A percentile compares a stretch with the other conserved stretches of the same genome.
Conservation (phyloP, 2,797 vertebrate genomes). For the Cyclura pinguis region DNA sequence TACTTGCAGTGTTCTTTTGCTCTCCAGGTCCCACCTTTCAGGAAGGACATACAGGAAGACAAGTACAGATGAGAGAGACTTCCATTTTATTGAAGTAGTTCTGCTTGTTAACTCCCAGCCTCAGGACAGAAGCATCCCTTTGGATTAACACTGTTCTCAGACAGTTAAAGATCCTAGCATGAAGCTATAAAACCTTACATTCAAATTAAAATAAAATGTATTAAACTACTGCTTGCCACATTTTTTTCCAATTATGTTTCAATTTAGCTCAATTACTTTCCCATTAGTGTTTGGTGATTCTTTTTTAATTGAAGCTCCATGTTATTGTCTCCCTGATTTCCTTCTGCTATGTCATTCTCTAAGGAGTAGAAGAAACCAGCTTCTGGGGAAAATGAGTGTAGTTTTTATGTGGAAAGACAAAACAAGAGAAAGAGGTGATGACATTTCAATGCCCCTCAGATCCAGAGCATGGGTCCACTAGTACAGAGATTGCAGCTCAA, state of each 20-base stretch:
- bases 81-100: background rate
- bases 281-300: slow-evolving; percentile 76
- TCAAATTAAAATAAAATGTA: slow-evolving; percentile 69
- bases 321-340: slow-evolving; percentile 53
- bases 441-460: background rate
- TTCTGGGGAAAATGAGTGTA: slow-evolving; percentile 12
- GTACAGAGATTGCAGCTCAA: background rate
- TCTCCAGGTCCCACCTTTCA: background rate
- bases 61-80: background rate
- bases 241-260: slow-evolving; percentile 80
- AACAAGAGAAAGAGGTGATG: background rate
- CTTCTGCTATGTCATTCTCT: slow-evolving; percentile 43
- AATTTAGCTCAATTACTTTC: slow-evolving; percentile 83
- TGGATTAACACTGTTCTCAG: background rate
- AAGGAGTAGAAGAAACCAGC: background rate
- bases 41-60: background rate
- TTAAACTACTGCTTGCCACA: slow-evolving; percentile 62
- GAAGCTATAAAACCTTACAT: slow-evolving; percentile 64
- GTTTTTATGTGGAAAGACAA: background rate
- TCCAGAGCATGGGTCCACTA: background rate
- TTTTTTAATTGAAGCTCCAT: slow-evolving; percentile 69
- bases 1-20: background rate
- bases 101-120: slow-evolving; percentile 1
- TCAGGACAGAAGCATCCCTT: slow-evolving; percentile 8
- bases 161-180: slow-evolving; percentile 45